Evolutionary conservation across 1,140 invertebrate species (phyloP), one percentile per base, ranked within the genome.

Genomic region (Globodera ellingtonae): DNA sequence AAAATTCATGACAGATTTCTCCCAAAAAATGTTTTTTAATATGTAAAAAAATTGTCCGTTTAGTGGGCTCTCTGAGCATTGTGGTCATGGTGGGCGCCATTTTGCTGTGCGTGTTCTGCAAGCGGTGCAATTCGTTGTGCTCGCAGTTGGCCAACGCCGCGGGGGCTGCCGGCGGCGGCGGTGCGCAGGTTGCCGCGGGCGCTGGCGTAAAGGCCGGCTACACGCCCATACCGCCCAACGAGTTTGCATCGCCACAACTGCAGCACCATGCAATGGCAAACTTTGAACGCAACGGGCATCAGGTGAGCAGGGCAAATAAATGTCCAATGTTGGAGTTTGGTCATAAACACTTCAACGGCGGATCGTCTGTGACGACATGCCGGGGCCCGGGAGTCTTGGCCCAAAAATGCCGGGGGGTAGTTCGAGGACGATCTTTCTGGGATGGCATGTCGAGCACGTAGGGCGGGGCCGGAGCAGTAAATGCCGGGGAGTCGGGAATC

Each of bases 201-300:
- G 46, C 52, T 6, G 75, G 75, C 3, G n/a, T 13, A 7, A 76
- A 76, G 48, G 62, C 75, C n/a, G 75, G 75, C 46, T 76, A 76
- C 67, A 48, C 75, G 48, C 75, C 75, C 10, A 76, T 76, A 48
- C 75, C 75, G 46, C 75, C 75, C 67, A 66, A 59, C 67, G 75
- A 76, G 13, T 76, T 69, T 9, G 35, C 24, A 7, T 76, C 75
- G 21, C 75, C 75, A 21, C 75, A 76, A 46, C 62, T 76, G 47
- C 75, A 76, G 9, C 74, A 75, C 46, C 74, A 75, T 21, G 48
- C 48, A 10, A 75, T 75, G 74, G 65, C 56, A 6, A 46, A 21
- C 44, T 75, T 75, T 62, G 74, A 72, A 72, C 48, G 44, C 21
- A 72, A 75, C 35, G 56, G 65, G 24, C 44, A 50, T n/a, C 24